phyloP scores from a whole-genome alignment of 2,113 vertebrate genomes.

The Bubo blakistoni region DNA sequence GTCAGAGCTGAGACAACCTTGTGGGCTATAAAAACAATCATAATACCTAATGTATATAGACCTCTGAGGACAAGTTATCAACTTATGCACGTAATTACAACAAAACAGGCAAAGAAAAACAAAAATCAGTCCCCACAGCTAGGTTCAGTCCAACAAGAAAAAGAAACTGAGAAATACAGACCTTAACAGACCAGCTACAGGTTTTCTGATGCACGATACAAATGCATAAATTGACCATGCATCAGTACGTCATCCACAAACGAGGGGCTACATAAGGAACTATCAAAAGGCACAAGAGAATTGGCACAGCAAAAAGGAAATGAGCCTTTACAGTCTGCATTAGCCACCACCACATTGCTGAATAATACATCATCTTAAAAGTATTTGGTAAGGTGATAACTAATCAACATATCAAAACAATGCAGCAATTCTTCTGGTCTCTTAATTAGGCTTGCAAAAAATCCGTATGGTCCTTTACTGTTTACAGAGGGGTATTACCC shows the following conservation, averaged over 20 bases:
- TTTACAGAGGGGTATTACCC: not conserved
- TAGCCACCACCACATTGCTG: conserved; percentile 14
- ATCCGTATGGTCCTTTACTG: not conserved
- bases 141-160: conserved; percentile 5
- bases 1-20: conserved; percentile 4
- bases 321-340: not conserved
- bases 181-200: not conserved
- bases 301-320: conserved; percentile 12
- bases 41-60: not conserved
- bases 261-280: not conserved
- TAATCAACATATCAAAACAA: conserved; percentile 52
- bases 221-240: not conserved
- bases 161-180: not conserved
- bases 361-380: conserved; percentile 31
- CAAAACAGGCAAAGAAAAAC: not conserved
- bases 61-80: conserved; percentile 13
- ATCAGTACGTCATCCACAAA: not conserved
- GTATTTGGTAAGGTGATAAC: conserved; percentile 13
- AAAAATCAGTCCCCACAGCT: not conserved
- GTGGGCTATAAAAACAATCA: not conserved
- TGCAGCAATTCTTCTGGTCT: not conserved
- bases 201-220: not conserved
- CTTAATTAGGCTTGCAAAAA: conserved; percentile 52
- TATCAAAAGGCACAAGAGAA: conserved; percentile 28
- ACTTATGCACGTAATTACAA: conserved; percentile 10